Evolutionary conservation across 2,888 invertebrate genomes (phyloP).

Genomic region (Dryomyza anilis): DNA sequence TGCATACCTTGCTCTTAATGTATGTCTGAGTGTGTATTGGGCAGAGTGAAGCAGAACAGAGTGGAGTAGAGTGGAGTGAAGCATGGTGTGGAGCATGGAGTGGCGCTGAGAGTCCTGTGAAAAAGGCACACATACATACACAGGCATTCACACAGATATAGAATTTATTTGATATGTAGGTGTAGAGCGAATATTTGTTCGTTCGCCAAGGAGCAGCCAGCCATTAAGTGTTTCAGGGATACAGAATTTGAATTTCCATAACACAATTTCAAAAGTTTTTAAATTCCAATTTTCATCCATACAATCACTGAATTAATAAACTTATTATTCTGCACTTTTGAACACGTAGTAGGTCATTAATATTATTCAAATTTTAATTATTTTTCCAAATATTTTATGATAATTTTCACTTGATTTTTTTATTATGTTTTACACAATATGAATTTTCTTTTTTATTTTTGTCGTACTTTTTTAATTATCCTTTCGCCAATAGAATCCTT

Average conservation of each 20-base stretch:
- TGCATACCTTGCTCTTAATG: background rate
- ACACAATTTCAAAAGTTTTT: too few relatives aligned
- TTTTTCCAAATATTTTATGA: conserved; percentile 5
- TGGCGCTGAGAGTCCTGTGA: conserved; percentile 1
- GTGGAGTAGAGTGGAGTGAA: background rate
- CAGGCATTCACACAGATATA: conserved; percentile 30
- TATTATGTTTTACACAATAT: background rate
- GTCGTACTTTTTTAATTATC: background rate
- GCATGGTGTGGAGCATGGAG: background rate
- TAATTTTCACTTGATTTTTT: background rate
- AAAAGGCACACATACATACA: conserved; percentile 10
- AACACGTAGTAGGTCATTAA: background rate
- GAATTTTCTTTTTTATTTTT: background rate
- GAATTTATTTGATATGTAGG: conserved; percentile 29
- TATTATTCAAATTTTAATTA: background rate
- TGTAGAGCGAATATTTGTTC: background rate
- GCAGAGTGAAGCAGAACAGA: too few relatives aligned
- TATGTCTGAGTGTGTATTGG: conserved; percentile 14
- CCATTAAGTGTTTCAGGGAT: conserved; percentile 3
- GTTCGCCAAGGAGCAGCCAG: conserved; percentile 9
- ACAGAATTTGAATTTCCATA: conserved; percentile 18
- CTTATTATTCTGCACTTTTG: too few relatives aligned
- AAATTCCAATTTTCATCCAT: too few relatives aligned
- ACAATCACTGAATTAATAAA: too few relatives aligned
- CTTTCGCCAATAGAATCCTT: too few relatives aligned